These are phyloP conservation scores for Pedetes capensis DNA, from an alignment of 2,113 vertebrate genomes.

Conservation along the genomic window DNA sequence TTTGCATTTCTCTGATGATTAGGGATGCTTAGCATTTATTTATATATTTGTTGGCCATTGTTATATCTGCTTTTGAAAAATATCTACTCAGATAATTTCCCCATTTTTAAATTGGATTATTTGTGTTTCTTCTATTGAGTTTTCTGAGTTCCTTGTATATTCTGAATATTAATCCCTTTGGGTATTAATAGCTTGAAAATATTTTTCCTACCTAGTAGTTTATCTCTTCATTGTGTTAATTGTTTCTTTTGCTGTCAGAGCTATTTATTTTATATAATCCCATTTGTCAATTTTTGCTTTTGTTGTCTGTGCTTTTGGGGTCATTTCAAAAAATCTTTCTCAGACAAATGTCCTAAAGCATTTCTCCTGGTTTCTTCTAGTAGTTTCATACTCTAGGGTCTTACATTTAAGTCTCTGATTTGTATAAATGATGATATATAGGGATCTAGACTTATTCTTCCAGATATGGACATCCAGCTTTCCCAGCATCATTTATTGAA, in stretches of 20 bases:
- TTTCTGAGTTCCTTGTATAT: no score
- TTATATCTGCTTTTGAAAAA: not conserved
- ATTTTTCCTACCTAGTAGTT: not conserved
- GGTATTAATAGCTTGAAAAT: not conserved
- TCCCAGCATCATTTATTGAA: no score
- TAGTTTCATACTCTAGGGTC: not conserved
- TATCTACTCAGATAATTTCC: not conserved
- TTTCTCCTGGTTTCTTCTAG: not conserved
- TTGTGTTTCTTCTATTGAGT: no score
- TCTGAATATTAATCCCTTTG: not conserved
- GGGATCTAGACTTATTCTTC: not conserved
- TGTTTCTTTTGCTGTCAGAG: not conserved
- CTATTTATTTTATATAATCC: not conserved
- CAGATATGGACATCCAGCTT: no score
- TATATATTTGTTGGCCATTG: not conserved
- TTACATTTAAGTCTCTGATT: not conserved
- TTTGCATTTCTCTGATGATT: not conserved
- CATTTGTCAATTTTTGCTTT: not conserved
- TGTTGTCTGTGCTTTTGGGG: not conserved
- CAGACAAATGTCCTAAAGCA: not conserved
- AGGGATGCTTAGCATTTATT: no score
- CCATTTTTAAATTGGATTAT: not conserved
- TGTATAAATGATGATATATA: not conserved
- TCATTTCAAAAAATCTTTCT: not conserved
- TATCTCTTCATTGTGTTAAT: not conserved